Evolutionary conservation across 2,888 invertebrate species (phyloP).

Genomic region (Labia minor): DNA sequence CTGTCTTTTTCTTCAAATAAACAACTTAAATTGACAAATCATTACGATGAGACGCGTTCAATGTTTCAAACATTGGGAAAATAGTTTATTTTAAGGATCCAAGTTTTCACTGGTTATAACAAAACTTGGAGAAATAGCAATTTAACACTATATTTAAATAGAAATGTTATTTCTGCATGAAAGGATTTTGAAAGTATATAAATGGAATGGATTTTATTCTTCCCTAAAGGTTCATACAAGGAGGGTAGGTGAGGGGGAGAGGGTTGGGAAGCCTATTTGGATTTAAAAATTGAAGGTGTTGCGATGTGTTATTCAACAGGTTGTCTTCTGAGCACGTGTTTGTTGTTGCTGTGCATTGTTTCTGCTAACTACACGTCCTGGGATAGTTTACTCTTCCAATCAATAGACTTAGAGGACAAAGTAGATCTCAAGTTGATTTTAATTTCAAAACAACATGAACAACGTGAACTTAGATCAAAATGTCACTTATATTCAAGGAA

Average conservation of each 20-base stretch:
- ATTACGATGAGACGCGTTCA: too few species aligned
- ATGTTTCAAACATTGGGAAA: too few species aligned
- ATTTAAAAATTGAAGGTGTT: not conserved
- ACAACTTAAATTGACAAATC: too few species aligned
- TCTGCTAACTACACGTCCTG: not conserved
- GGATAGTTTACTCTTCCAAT: slow-evolving; percentile 13
- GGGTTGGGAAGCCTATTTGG: too few species aligned
- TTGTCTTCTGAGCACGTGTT: not conserved
- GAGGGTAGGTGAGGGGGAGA: not conserved
- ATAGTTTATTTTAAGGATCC: too few species aligned
- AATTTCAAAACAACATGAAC: not conserved
- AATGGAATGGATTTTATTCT: too few species aligned
- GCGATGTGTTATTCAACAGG: slow-evolving; percentile 6
- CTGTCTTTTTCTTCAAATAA: too few species aligned
- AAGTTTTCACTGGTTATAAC: too few species aligned
- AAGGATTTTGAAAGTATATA: too few species aligned
- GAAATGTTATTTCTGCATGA: too few species aligned
- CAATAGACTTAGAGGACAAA: not conserved
- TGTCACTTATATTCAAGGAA: not conserved
- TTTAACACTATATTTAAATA: too few species aligned
- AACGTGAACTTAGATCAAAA: not conserved
- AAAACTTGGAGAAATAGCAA: too few species aligned
- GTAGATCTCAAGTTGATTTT: slow-evolving; percentile 8
- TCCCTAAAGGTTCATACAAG: not conserved
- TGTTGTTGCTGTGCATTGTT: slow-evolving; percentile 1